phyloP scores from a whole-genome alignment of 2,113 vertebrate species.

The Rynchops niger region DNA sequence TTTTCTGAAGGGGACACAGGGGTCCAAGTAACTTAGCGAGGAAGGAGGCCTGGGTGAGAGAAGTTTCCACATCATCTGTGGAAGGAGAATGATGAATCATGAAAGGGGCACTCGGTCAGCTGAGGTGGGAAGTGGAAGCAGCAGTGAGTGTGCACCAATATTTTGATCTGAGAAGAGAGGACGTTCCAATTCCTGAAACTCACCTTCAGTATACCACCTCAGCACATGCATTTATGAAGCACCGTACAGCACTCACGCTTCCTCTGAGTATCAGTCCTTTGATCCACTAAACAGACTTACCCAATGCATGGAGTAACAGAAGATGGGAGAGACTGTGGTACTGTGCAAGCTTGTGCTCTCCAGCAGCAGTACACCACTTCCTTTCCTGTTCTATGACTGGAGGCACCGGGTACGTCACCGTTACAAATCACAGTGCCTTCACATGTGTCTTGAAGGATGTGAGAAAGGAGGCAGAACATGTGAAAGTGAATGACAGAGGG shows the following conservation, averaged over 20 bases:
- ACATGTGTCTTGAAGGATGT: neutral
- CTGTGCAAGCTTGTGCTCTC: neutral
- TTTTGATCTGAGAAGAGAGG: neutral
- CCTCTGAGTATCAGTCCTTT: neutral
- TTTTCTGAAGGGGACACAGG: neutral
- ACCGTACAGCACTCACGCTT: rapidly evolving
- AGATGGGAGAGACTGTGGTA: neutral
- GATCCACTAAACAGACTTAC: neutral
- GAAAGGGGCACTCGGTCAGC: neutral
- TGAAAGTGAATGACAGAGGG: neutral
- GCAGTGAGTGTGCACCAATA: neutral
- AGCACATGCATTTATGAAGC: neutral
- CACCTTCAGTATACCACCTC: rapidly evolving
- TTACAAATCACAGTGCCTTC: neutral
- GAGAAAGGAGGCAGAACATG: neutral
- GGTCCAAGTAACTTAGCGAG: neutral
- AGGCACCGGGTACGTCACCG: neutral
- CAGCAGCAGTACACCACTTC: neutral
- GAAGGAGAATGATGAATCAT: neutral
- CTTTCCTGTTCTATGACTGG: neutral
- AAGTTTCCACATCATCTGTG: neutral
- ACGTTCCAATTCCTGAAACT: neutral
- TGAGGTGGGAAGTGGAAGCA: neutral
- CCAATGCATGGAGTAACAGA: neutral
- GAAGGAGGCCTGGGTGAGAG: neutral